Conservation (phyloP, 2,797 vertebrate species). For the Paratrypauchen microcephalus region DNA sequence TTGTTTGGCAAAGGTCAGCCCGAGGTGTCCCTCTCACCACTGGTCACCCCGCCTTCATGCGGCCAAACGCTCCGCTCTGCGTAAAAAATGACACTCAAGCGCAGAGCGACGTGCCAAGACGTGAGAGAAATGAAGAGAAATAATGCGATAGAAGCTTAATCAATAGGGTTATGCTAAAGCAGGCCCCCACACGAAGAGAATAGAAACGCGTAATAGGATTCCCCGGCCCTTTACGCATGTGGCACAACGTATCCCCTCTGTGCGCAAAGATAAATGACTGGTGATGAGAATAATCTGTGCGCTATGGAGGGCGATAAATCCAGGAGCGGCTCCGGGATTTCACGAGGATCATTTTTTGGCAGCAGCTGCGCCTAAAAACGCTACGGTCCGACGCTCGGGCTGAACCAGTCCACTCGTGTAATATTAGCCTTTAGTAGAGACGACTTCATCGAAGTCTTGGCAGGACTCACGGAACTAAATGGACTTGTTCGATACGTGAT, state of each 20-base stretch:
- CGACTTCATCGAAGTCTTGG: constrained; percentile 9
- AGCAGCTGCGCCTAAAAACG: constrained; percentile 39
- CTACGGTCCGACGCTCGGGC: constrained; percentile 13
- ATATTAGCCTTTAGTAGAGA: constrained; percentile 10
- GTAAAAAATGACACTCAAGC: constrained; percentile 54
- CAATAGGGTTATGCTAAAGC: constrained; percentile 9
- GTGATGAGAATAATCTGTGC: constrained; percentile 1
- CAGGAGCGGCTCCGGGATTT: constrained; percentile 15
- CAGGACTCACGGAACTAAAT: constrained; percentile 27
- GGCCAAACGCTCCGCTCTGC: constrained; percentile 16
- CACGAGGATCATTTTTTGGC: constrained; percentile 21
- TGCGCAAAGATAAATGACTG: constrained; percentile 16
- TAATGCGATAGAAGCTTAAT: constrained; percentile 15
- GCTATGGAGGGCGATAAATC: constrained; percentile 22
- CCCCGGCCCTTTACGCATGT: background rate
- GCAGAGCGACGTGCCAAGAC: constrained; percentile 34
- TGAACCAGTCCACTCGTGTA: constrained; percentile 7
- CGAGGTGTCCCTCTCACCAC: constrained; percentile 80
- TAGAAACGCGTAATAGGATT: constrained; percentile 1
- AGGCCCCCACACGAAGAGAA: constrained; percentile 41
- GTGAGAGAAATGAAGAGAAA: constrained; percentile 42
- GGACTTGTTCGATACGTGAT: constrained; percentile 26
- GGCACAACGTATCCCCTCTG: constrained; percentile 7
- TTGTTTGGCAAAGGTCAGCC: constrained; percentile 71
- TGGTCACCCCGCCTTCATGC: constrained; percentile 26